Conservation (phyloP, 30 jellyfish, hydroid and myxozoan species). For the Aurelia coerulea region DNA sequence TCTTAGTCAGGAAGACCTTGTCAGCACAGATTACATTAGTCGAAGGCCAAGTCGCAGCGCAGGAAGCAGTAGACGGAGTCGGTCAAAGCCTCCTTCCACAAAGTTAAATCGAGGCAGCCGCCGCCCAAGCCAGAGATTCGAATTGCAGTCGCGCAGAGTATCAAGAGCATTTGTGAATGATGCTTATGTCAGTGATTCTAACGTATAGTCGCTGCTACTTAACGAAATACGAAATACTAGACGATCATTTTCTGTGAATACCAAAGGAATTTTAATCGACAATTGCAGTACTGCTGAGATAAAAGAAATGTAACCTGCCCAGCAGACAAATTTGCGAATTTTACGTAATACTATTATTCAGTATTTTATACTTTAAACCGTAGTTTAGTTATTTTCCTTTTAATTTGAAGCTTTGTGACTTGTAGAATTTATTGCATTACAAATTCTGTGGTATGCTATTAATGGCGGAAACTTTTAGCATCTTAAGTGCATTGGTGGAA, state of each 20-base stretch:
- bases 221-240: not conserved
- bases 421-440: too few relatives aligned
- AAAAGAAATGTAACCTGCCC: too few relatives aligned
- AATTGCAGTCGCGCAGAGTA: constrained; percentile 33
- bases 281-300: too few relatives aligned
- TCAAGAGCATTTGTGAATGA: constrained; percentile 30
- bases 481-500: too few relatives aligned
- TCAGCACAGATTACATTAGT: not conserved
- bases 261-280: not conserved
- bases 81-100: constrained; percentile 15
- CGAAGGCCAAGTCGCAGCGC: constrained; percentile 20
- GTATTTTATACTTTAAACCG: too few relatives aligned
- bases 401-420: too few relatives aligned
- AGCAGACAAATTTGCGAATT: too few relatives aligned
- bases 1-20: not conserved
- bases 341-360: too few relatives aligned
- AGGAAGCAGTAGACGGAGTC: constrained; percentile 32
- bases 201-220: not conserved
- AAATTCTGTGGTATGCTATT: too few relatives aligned
- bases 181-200: constrained; percentile 39
- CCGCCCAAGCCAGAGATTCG: not conserved
- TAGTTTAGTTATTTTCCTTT: too few relatives aligned
- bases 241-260: not conserved
- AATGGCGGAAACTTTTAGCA: too few relatives aligned
- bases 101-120: not conserved